Percentiles rank a stretch among this genome's conserved stretches.
Evolutionary conservation across 1,140 invertebrate genomes (phyloP).

Genomic region (Drosophila quadrilineata): DNA sequence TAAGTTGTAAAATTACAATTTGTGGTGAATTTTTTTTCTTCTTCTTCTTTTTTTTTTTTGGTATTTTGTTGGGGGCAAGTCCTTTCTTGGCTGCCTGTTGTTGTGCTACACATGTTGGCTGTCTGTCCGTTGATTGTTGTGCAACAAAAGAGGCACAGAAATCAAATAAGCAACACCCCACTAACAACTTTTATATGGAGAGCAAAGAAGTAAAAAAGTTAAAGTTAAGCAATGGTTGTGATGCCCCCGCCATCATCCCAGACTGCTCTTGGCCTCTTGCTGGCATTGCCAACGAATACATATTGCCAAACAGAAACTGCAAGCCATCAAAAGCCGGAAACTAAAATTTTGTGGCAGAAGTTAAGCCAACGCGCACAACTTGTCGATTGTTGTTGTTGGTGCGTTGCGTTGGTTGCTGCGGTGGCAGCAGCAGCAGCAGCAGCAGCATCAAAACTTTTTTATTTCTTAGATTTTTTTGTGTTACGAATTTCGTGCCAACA

Average conservation of each 20-base stretch:
- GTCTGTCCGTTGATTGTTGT: conserved; percentile 42
- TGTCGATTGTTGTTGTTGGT: conserved; percentile 76
- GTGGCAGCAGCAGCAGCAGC: conserved; percentile 27
- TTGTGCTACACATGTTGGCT: conserved; percentile 43
- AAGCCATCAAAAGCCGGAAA: conserved; percentile 75
- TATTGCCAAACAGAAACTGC: conserved; percentile 38
- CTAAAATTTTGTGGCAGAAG: conserved; percentile 74
- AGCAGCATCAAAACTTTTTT: conserved; percentile 57
- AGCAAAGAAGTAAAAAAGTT: conserved; percentile 47
- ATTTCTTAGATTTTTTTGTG: conserved; percentile 50
- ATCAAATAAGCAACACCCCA: conserved; percentile 74
- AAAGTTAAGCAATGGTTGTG: conserved; percentile 31
- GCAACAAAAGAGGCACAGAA: conserved; percentile 59
- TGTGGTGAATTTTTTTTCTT: conserved; percentile 48
- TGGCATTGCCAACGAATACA: conserved; percentile 29
- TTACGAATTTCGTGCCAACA: conserved; percentile 67
- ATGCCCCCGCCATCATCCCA: no score
- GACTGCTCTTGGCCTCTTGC: not conserved
- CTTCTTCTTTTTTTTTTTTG: conserved; percentile 14
- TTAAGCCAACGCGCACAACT: conserved; percentile 70
- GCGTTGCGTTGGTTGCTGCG: conserved; percentile 48
- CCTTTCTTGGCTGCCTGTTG: conserved; percentile 25
- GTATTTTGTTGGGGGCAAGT: conserved; percentile 19
- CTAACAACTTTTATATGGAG: conserved; percentile 51
- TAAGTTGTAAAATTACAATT: conserved; percentile 59